Evolutionary conservation across 2,113 vertebrate species (phyloP).

Genomic region (Hepsetus odoe): DNA sequence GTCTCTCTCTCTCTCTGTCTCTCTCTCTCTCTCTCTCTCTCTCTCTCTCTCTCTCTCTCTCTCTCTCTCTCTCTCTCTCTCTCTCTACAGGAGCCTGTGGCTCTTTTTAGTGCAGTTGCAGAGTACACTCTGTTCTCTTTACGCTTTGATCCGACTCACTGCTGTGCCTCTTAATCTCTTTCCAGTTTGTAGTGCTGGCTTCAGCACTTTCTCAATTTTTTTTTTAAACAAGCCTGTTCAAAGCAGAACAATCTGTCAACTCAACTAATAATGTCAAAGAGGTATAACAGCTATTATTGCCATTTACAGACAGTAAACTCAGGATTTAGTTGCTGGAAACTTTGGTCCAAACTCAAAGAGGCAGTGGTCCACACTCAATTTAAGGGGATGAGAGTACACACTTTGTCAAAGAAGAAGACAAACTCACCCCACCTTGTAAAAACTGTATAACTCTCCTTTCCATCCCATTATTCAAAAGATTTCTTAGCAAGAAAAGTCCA

Average conservation of each 20-base stretch:
- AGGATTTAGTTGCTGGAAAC: too few species aligned
- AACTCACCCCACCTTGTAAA: too few species aligned
- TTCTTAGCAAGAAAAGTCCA: too few species aligned
- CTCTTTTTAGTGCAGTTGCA: not conserved
- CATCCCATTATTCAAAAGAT: too few species aligned
- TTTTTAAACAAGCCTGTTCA: not conserved
- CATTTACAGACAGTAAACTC: too few species aligned
- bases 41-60: not conserved
- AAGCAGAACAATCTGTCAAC: not conserved
- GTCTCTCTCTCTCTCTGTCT: too few species aligned
- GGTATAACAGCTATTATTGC: not conserved
- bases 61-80: not conserved
- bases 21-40: not conserved
- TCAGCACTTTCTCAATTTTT: not conserved
- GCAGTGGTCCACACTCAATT: too few species aligned
- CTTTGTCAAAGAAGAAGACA: too few species aligned
- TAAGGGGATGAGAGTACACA: too few species aligned
- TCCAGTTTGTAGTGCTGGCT: not conserved
- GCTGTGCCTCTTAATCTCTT: not conserved
- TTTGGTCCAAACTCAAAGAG: too few species aligned
- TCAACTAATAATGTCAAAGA: not conserved
- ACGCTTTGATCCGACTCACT: not conserved
- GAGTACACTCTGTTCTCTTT: not conserved
- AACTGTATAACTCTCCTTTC: too few species aligned
- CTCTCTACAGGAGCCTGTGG: not conserved